Base-by-base conservation (phyloP, 2,888 invertebrate genomes). In the Blastobasis lacticolella region DNA sequence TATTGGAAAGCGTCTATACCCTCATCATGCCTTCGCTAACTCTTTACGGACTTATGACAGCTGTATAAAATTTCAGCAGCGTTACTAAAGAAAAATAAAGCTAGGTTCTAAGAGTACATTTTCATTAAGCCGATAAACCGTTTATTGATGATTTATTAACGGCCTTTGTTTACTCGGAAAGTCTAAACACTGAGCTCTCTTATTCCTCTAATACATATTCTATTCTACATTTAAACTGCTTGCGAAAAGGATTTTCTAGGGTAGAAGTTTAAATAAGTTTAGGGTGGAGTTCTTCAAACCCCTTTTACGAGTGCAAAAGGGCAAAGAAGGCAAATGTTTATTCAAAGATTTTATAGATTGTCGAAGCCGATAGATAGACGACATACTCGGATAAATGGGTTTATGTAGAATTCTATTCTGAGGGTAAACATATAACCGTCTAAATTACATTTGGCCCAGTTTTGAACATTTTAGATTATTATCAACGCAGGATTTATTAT, bases 211-310 rank as follows among this genome's bases (percentile, higher is more conserved):
- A 83, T 80, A 83, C 80, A 82, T 83, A 81, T 82, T 81, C 82
- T 79, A 79, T 81, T 81, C 78, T 73, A 72, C 78, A 76, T 81
- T 83, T 81, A 81, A 83, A 83, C 78, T 78, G 77, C 75, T 79
- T 75, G 77, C 78, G 71, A 77, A 82, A 85, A 81, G 85, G 85
- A 85, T 85, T 86, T 85, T 75, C 80, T 79, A 79, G 78, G 78
- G 84, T 80, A 81, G 81, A 86, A 88, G 79, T 86, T 86, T 86
- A 85, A 86, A 86, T 81, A 87, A 87, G 84, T 87, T 87, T 86
- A 81, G 81, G 82, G 71, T 49, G 72, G 66, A 83, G 80, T 82
- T 86, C 78, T 73, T 72, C 71, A 78, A 75, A 78, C 78, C 81
- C 85, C 82, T 84, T 86, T 83, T 80, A 83, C 83, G 82, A 81